Base-by-base conservation (phyloP, 2,113 vertebrate species). In the Pandion haliaetus region DNA sequence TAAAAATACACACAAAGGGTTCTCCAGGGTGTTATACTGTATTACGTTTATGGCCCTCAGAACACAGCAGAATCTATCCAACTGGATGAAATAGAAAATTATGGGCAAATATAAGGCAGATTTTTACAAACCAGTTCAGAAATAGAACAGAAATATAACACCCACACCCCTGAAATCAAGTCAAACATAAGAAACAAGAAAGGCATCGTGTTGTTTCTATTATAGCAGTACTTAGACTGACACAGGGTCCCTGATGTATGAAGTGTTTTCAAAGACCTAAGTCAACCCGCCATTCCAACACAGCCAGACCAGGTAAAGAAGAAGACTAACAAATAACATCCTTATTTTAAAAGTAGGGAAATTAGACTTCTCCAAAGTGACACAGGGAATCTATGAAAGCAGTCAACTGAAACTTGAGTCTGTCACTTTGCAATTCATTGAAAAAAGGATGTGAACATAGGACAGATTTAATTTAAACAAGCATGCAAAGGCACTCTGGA, bases 151-250 rank as follows among this genome's bases (percentile, higher is more conserved):
- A 52, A 61, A 42, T 42, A 19, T 29, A 65, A 17, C 7, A 47
- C 4, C 1, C 7, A 69, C 0, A 2, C 3, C 8, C 9, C 4
- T 0, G 0, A 20, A 83, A 77, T 54, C 31, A 62, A 67, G 11
- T 61, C 6, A 92, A 80, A 70, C 5, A 16, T 2, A 49, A 72
- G 10, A n/a, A 49, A 57, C 8, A 79, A 28, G 25, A 74, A 62
- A 76, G 14, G 0, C 9, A n/a, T 3, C 0, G 0, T 71, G 12
- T 47, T 79, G 3, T 34, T 85, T 65, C 7, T 26, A 3, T 8
- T 58, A 5, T 5, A 69, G 13, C 19, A 82, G n/a, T 32, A 28
- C 18, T 67, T 66, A 36, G 19, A 66, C 10, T 31, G 38, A 50
- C 12, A 40, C 3, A 10, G 9, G 5, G 5, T 52, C 38, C 26